Base-by-base conservation (phyloP, 2,797 vertebrate species). In the Ambastaia sidthimunki region DNA sequence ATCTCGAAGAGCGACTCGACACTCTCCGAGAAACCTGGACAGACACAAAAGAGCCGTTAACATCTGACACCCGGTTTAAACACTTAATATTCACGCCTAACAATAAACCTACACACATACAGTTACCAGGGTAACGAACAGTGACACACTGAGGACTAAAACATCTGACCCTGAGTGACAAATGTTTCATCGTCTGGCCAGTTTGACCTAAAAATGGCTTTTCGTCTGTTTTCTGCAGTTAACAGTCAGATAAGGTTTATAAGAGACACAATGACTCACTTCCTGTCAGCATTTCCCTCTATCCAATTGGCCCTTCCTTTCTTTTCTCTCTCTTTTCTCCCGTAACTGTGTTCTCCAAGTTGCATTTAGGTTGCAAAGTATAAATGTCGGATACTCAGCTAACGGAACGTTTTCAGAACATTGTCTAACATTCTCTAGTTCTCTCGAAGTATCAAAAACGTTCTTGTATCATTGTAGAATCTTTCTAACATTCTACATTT, bases 21-120 rank as follows among this genome's bases (percentile, higher is more conserved):
- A 92, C 85, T 97, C 96, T 0, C 97, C 97, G 91, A 98, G 74
- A 78, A 98, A 97, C 91, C 97, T 98, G 66, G 44, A 60, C 55
- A 47, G 75, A 80, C 28, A 54, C 23, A 80, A 62, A 80, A 54
- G 71, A 1, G 18, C 1, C 1, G 48, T 77, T 70, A 55, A 28
- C 7, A 71, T 23, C 67, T n/a, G 10, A 11, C 7, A 1, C 21
- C 9, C 4, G 54, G 68, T 47, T 54, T 47, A 70, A 62, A 65
- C 23, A 12, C 21, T 2, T 0, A 0, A 12, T 54, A 74, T n/a
- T 12, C 60, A 67, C 10, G 54, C 3, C 19, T 18, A 55, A 18
- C 9, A 50, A 69, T 50, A 15, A 11, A 65, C 11, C 55, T 47
- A 48, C 68, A 77, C n/a, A 60, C 16, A 78, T 18, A 19, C 9